Percentiles rank a stretch among this genome's conserved stretches.
These are phyloP conservation scores for Misgurnus mizolepis DNA, from an alignment of 2,113 vertebrate genomes.

Conservation along the genomic window DNA sequence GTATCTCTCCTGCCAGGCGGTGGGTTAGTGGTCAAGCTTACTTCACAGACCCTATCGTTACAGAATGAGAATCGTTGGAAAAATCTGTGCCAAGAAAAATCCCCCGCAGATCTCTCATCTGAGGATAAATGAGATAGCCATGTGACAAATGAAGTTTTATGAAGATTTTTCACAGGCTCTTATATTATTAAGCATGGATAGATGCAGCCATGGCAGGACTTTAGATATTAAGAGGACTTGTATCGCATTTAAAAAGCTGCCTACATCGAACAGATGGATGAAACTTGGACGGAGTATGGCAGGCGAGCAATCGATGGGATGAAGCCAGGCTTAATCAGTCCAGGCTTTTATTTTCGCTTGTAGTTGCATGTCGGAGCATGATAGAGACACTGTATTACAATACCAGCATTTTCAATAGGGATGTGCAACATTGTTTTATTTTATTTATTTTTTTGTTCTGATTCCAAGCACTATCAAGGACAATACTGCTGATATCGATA, in stretches of 20 bases:
- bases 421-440: no score
- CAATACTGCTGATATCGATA: no score
- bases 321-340: conserved; percentile 17
- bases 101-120: conserved; percentile 15
- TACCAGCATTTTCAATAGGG: neutral
- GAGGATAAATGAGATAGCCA: conserved; percentile 26
- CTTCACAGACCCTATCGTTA: conserved; percentile 42
- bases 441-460: no score
- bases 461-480: no score
- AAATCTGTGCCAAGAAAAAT: conserved; percentile 21
- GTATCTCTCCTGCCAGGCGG: conserved; percentile 25
- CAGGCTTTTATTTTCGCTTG: conserved; percentile 29
- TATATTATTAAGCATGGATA: conserved; percentile 12
- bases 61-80: conserved; percentile 16
- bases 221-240: conserved; percentile 34
- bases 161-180: conserved; percentile 10
- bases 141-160: conserved; percentile 37
- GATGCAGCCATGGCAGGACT: conserved; percentile 30
- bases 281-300: conserved; percentile 32
- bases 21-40: conserved; percentile 41
- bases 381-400: conserved; percentile 11
- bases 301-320: conserved; percentile 39
- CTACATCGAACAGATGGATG: conserved; percentile 49
- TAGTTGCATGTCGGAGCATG: neutral
- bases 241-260: conserved; percentile 49